A percentile compares a stretch with the other conserved stretches of the same genome.
These are phyloP conservation scores for Nyleta sp. DNA, from an alignment of 2,888 invertebrate genomes.

Conservation along the genomic window DNA sequence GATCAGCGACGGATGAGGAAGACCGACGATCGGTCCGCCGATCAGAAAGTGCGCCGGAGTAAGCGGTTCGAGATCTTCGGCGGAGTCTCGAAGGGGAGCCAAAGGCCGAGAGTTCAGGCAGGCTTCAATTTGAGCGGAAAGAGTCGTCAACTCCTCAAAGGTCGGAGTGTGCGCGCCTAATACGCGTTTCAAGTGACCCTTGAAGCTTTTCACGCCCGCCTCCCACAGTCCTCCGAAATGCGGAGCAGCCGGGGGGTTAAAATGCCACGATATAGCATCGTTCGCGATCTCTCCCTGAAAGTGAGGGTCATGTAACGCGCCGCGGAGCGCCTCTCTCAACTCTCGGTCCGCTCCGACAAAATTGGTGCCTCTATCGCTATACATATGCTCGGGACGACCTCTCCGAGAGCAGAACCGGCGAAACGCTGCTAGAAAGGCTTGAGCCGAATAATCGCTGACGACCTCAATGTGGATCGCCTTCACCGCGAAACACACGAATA, in stretches of 20 bases:
- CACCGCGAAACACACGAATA: slow-evolving; percentile 42
- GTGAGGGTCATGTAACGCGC: neutral
- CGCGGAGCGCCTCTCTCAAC: neutral
- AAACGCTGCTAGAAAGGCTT: slow-evolving; percentile 32
- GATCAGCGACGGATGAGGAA: neutral
- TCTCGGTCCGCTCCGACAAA: slow-evolving; percentile 8
- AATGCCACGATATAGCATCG: neutral
- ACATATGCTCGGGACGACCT: slow-evolving; percentile 21
- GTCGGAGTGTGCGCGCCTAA: neutral
- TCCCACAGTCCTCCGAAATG: slow-evolving; percentile 22
- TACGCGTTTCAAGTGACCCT: neutral
- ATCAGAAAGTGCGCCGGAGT: neutral
- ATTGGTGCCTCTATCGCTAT: slow-evolving; percentile 13
- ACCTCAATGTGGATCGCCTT: slow-evolving; percentile 23
- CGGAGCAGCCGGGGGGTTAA: slow-evolving; percentile 1
- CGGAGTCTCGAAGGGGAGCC: neutral
- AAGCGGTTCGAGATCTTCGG: neutral
- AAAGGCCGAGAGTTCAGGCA: slow-evolving; percentile 13
- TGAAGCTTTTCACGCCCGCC: slow-evolving; percentile 9
- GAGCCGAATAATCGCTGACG: slow-evolving; percentile 36
- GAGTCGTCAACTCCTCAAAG: slow-evolving; percentile 7
- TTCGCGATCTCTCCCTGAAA: neutral
- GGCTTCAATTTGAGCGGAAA: neutral
- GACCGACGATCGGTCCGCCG: neutral
- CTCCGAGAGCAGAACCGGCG: slow-evolving; percentile 32